A percentile compares a stretch with the other conserved stretches of the same genome.
Conservation (phyloP, 2,113 vertebrate species). For the Saccopteryx bilineata region DNA sequence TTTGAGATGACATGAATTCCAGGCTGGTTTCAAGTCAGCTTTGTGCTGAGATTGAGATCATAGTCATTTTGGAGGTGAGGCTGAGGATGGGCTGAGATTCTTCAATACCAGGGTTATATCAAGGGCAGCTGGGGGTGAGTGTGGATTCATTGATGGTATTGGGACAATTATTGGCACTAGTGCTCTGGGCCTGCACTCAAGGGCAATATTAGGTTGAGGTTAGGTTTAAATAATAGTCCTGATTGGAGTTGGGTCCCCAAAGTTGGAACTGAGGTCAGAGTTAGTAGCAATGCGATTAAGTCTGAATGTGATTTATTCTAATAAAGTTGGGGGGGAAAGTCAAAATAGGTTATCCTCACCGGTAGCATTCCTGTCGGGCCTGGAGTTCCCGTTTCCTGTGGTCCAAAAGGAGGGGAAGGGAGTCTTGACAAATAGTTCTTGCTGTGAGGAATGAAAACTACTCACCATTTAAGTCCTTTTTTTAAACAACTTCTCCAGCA, state of each 20-base stretch:
- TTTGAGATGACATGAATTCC: background rate
- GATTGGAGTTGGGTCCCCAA: background rate
- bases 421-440: conserved; percentile 80
- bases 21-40: background rate
- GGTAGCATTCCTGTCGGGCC: conserved; percentile 75
- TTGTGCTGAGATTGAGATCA: background rate
- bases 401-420: conserved; percentile 77
- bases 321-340: background rate
- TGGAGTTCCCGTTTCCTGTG: conserved; percentile 79
- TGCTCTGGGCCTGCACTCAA: background rate
- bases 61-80: background rate
- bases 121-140: background rate
- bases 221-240: background rate
- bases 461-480: background rate
- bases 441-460: conserved; percentile 68
- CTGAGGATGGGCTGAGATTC: background rate
- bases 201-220: background rate
- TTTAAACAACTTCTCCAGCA: background rate
- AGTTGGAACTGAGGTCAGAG: background rate
- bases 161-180: background rate
- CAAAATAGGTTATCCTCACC: conserved; percentile 62
- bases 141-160: background rate
- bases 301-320: background rate
- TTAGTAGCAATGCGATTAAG: background rate
- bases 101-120: background rate